Evolutionary conservation across 1,140 invertebrate genomes (phyloP), one percentile per base, ranked within the genome.

Genomic region (Drosophila lacteicornis): DNA sequence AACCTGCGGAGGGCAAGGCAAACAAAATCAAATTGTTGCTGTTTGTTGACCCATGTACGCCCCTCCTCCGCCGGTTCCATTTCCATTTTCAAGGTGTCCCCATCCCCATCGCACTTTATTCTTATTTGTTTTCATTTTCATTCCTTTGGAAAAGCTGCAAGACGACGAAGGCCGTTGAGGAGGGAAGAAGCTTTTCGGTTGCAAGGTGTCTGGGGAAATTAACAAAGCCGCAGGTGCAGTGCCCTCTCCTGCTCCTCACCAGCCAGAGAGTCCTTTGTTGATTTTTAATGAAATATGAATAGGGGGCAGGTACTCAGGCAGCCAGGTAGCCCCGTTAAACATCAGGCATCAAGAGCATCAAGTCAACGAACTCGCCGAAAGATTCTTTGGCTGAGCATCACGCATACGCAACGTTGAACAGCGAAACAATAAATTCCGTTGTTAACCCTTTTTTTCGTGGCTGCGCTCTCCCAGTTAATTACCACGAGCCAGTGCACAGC

Each of bases 181-280:
- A 3, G 55, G 13, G 5, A 40, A 13, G 53, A 51, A 42, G 73
- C 74, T 78, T 58, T 69, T 59, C 45, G 75, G 57, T 59, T 74
- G 84, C 80, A 83, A 79, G 81, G 81, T 84, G 85, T 90, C 84
- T 79, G 78, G 84, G 84, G 84, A 88, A 88, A 88, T 88, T 88
- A 88, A 79, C 80, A 81, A 79, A 51, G 84, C 85, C 85, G 75
- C 78, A 88, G 84, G 84, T 88, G 75, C 53, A 71, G 38, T 46
- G 47, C 33, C 40, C 63, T 53, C 9, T 5, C 63, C 61, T 19
- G 3, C 56, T 17, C 7, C 22, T 11, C 45, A 7, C n/a, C 19
- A 15, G 27, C 17, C 19, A 11, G 36, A 13, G 19, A 38, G 67
- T 46, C 63, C 40, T 56, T 46, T 22, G 67, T 33, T 79, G 75